These are phyloP conservation scores for Numenius phaeopus DNA, from an alignment of 2,797 vertebrate species.

Conservation along the genomic window DNA sequence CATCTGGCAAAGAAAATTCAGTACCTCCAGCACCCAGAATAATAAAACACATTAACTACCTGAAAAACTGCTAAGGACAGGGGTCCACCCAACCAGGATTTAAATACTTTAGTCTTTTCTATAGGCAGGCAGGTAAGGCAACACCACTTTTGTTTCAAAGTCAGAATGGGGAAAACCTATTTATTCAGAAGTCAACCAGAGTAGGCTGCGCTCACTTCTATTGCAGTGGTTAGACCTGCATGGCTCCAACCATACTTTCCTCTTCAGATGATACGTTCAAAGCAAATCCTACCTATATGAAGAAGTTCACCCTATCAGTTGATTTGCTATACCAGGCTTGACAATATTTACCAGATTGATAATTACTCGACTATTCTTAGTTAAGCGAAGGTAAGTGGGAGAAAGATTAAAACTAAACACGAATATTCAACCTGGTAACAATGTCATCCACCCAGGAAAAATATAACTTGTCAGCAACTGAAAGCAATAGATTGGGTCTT, in stretches of 20 bases:
- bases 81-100: rapidly evolving
- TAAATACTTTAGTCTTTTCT: neutral
- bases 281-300: neutral
- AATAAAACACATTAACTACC: neutral
- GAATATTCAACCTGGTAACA: neutral
- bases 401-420: neutral
- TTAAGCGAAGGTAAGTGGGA: neutral
- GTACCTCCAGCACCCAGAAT: too few relatives aligned
- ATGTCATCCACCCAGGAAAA: neutral
- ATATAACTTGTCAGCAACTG: neutral
- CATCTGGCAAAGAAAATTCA: too few relatives aligned
- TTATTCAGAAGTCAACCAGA: neutral
- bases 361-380: neutral
- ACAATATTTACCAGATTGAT: neutral
- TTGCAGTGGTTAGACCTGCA: neutral
- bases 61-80: neutral
- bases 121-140: neutral
- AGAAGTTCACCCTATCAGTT: neutral
- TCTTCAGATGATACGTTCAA: neutral
- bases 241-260: neutral
- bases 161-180: neutral
- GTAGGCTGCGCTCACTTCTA: rapidly evolving
- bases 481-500: too few relatives aligned
- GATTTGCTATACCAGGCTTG: neutral
- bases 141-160: neutral